Evolutionary conservation across 2,113 vertebrate genomes (phyloP).

Genomic region (Balaeniceps rex): DNA sequence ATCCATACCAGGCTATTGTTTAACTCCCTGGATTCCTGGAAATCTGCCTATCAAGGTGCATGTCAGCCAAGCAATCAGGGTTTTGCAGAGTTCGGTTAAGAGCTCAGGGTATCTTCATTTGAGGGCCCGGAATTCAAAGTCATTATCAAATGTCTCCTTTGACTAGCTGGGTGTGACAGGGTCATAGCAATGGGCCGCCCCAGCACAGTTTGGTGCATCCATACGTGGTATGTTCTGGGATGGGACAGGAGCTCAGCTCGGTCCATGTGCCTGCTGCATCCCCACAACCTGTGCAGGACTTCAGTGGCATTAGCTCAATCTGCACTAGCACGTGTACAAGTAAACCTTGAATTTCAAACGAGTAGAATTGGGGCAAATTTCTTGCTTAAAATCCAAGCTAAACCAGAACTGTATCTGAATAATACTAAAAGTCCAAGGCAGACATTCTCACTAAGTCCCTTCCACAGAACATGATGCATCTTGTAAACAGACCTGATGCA

Average conservation of each 20-base stretch:
- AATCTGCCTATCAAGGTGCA: neutral
- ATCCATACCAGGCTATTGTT: neutral
- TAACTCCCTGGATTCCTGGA: neutral
- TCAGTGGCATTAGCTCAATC: neutral
- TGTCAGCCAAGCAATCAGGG: neutral
- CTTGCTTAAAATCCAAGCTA: neutral
- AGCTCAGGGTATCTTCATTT: neutral
- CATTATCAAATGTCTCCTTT: neutral
- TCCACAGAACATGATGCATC: neutral
- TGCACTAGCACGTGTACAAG: neutral
- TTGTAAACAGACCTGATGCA: neutral
- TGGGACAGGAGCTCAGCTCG: neutral
- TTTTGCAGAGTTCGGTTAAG: neutral
- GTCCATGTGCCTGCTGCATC: neutral
- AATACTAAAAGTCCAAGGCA: neutral
- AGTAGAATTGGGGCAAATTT: neutral
- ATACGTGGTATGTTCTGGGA: rapidly evolving
- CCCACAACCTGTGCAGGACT: neutral
- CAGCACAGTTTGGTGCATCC: neutral
- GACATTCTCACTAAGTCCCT: neutral
- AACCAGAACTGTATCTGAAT: neutral
- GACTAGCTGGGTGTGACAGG: neutral
- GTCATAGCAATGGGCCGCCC: neutral
- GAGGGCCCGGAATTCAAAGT: neutral
- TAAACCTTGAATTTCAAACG: neutral